Base-by-base conservation (phyloP, 1,140 invertebrate species). In the Saccostrea glomerata region DNA sequence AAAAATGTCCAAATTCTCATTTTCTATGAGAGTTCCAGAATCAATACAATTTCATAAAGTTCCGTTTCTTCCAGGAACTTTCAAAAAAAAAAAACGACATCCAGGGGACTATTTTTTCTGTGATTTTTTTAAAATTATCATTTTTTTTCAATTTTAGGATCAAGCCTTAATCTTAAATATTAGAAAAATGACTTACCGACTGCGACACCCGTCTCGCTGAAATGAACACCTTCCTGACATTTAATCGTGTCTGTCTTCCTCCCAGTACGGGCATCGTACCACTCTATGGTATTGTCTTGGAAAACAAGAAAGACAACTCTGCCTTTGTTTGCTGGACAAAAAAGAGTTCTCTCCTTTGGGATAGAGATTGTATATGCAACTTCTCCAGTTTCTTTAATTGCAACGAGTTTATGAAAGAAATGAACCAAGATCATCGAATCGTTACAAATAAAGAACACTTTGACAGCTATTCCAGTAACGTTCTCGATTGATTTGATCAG, bases 401-500 rank as follows among this genome's bases (percentile, higher is more conserved):
- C 82, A 17, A 84, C n/a, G 23, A 84, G 9, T 20, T 84, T 84
- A n/a, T 54, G 11, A 6, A 55, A 1, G 11, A 54, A 55, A 55
- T 84, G 82, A 4, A 54, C 82, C n/a, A 84, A 15, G 30, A 84
- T 84, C 15, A 84, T 55, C 17, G 17, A n/a, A 25, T 56, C 82
- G n/a, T 84, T 56, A 55, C 17, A 54, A 3, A 84, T 9, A 2
- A 84, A 84, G 40, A 23, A 55, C 5, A 84, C 4, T 54, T 25
- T 84, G 20, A 55, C 23, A 6, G 82, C 40, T 55, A n/a, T 54
- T 84, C 9, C 13, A 6, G 40, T 40, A 20, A 84, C n/a, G 30
- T 36, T 56, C 11, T 84, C 82, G 40, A 84, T 55, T 25, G 82
- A 84, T 56, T 84, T 84, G 15, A 84, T 23, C 36, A 84, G 40